Evolutionary conservation across 2,113 vertebrate species (phyloP).

Genomic region (Carassius carassius): DNA sequence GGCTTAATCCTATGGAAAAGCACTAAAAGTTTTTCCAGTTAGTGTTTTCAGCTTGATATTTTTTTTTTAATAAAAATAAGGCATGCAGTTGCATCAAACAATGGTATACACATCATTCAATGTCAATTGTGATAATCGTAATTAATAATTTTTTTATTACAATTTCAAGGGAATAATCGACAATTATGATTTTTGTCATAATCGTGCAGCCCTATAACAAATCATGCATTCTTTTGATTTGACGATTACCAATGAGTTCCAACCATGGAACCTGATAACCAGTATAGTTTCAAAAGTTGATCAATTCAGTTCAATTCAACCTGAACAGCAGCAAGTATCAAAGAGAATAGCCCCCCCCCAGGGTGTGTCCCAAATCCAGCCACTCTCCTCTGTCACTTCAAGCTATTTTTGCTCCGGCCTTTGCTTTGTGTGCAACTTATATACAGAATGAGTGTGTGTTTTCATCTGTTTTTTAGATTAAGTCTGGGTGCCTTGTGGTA

Average conservation of each 20-base stretch:
- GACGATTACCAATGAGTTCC: background rate
- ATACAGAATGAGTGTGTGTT: background rate
- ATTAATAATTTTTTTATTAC: no score
- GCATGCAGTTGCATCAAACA: no score
- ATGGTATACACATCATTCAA: no score
- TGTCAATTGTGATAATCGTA: no score
- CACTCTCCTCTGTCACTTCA: constrained; percentile 15
- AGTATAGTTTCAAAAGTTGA: background rate
- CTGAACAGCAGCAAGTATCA: constrained; percentile 30
- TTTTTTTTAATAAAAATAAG: no score
- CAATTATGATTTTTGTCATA: no score
- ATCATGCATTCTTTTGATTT: background rate
- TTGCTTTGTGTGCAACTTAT: constrained; percentile 30
- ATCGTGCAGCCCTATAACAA: background rate
- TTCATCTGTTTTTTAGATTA: background rate
- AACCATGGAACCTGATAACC: background rate
- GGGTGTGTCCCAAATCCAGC: constrained; percentile 56
- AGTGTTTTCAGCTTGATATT: no score
- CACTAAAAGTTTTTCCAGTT: no score
- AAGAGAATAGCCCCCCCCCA: constrained; percentile 52
- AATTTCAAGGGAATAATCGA: no score
- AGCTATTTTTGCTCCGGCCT: constrained; percentile 39
- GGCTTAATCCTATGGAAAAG: no score
- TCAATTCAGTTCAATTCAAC: constrained; percentile 10
- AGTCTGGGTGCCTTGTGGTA: background rate